Base-by-base conservation (phyloP, 2,797 vertebrate species). In the Passerculus sandwichensis region DNA sequence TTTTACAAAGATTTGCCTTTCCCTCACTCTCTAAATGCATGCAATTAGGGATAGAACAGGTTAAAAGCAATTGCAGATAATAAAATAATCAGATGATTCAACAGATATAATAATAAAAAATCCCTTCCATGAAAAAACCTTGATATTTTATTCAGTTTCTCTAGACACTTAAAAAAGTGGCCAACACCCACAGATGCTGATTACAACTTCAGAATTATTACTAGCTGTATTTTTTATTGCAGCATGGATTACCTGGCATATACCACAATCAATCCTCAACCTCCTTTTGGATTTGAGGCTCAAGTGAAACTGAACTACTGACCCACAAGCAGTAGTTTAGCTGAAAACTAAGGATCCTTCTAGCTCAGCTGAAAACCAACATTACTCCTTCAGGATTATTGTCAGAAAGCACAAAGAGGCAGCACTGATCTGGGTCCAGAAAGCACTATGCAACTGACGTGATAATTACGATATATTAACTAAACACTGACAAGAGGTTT, bases 371-470 rank as follows among this genome's bases (percentile, higher is more conserved):
- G 27, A 69, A 77, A 85, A 29, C 7, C 13, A 65, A 34, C 19
- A 17, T 45, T 62, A 47, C 54, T 70, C 29, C 42, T 56, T 48
- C 3, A 5, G 19, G 9, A 36, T 40, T 51, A 30, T 1, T 15
- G 34, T 23, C 44, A 70, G 26, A 38, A 91, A 64, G 48, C 1
- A 9, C 21, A 21, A 60, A 83, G 1, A n/a, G 13, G 48, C 27
- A 71, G 42, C 34, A 69, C 32, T 19, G 36, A 40, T 40, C 45
- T 36, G 23, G 1, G 2, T 26, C 25, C 25, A 38, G 23, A 50
- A 36, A 2, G 4, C 13, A 69, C 22, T 17, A 26, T 0, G 1
- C 17, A 77, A 56, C 40, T 4, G 6, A 65, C 9, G n/a, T 0
- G 11, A 69, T 29, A 73, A 79, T 38, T 51, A 45, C 3, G 1